phyloP scores from a whole-genome alignment of 2,888 invertebrate species.

The Drosophila kanekoi region DNA sequence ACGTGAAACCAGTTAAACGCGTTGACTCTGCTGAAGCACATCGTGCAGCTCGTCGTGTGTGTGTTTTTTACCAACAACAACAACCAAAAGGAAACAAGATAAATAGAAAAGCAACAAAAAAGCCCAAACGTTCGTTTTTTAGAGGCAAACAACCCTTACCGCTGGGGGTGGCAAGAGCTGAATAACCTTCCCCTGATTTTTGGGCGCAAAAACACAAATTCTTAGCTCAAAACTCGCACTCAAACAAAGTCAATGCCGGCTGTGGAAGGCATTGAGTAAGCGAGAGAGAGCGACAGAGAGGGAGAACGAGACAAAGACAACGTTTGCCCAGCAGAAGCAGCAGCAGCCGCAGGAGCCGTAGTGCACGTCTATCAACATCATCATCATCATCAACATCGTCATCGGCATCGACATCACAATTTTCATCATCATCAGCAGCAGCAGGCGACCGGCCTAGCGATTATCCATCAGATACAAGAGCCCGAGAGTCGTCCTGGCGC shows the following conservation, averaged over 20 bases:
- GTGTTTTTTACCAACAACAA: conserved; percentile 48
- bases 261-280: conserved; percentile 40
- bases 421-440: conserved; percentile 16
- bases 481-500: conserved; percentile 68
- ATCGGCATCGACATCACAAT: conserved; percentile 22
- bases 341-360: no score
- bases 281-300: conserved; percentile 20
- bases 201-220: conserved; percentile 67
- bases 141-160: conserved; percentile 70
- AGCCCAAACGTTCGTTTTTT: conserved; percentile 42
- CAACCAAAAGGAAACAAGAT: not conserved
- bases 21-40: conserved; percentile 59
- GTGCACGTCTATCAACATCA: conserved; percentile 15
- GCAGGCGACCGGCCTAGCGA: conserved; percentile 59
- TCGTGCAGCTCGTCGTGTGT: conserved; percentile 52
- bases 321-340: conserved; percentile 21
- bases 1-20: conserved; percentile 81
- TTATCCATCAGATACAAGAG: conserved; percentile 54
- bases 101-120: conserved; percentile 1
- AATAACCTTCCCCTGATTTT: conserved; percentile 47
- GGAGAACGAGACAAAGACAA: conserved; percentile 30
- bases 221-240: conserved; percentile 63
- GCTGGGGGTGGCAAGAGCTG: conserved; percentile 58
- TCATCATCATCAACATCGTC: conserved; percentile 26
- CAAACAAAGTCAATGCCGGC: conserved; percentile 59